A percentile compares a stretch with the other conserved stretches of the same genome.
Conservation (phyloP, 2,113 vertebrate species). For the Neomonachus schauinslandi region DNA sequence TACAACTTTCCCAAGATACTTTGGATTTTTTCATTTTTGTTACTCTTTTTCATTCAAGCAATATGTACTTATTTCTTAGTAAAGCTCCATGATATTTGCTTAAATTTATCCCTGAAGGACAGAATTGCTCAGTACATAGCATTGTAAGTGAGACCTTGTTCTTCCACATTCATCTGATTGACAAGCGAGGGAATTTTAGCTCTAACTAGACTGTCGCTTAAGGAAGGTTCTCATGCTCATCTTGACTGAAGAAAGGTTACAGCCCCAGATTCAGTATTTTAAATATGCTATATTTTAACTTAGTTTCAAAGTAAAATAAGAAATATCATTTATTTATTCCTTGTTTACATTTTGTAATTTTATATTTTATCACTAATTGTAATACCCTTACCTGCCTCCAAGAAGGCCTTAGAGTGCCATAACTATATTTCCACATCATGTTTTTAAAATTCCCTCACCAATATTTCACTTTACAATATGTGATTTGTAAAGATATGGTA, state of each 20-base stretch:
- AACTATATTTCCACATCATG: not conserved
- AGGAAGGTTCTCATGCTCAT: not conserved
- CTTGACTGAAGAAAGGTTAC: not conserved
- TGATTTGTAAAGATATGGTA: not conserved
- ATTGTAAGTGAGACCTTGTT: not conserved
- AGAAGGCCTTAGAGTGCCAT: not conserved
- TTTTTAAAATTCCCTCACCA: not conserved
- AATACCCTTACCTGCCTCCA: not conserved
- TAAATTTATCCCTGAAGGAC: conserved; percentile 37
- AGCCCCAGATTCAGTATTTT: not conserved
- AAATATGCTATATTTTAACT: conserved; percentile 10
- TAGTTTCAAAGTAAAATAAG: not conserved
- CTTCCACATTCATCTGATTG: not conserved
- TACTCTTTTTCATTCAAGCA: not conserved
- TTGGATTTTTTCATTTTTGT: conserved; percentile 32
- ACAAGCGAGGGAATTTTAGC: not conserved
- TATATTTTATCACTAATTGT: not conserved
- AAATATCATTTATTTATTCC: not conserved
- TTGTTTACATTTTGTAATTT: not conserved
- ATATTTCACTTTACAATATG: not conserved
- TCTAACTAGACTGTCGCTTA: not conserved
- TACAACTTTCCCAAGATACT: conserved; percentile 63
- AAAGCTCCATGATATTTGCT: not conserved
- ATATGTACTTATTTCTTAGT: not conserved
- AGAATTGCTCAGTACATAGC: not conserved